These are phyloP conservation scores for Hirundichthys speculiger DNA, from an alignment of 2,113 vertebrate species.

Conservation along the genomic window DNA sequence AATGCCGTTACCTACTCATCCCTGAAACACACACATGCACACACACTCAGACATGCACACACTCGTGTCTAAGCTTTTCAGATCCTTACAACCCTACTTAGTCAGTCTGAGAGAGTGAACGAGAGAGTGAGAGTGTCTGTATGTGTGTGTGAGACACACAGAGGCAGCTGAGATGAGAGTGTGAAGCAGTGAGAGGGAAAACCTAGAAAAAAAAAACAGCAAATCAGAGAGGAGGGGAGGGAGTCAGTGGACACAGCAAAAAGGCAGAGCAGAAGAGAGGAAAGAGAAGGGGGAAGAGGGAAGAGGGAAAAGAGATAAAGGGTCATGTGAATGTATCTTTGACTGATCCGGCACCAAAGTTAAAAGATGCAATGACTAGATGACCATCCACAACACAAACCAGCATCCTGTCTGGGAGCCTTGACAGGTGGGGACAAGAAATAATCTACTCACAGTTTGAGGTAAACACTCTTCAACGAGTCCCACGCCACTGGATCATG, in stretches of 20 bases:
- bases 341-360: conserved; percentile 33
- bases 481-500: conserved; percentile 64
- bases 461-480: conserved; percentile 38
- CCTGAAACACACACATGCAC: conserved; percentile 12
- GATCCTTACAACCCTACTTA: conserved; percentile 57
- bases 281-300: no score
- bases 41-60: conserved; percentile 5
- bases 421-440: conserved; percentile 55
- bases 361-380: conserved; percentile 54
- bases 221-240: conserved; percentile 41
- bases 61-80: conserved; percentile 51
- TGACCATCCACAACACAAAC: conserved; percentile 52
- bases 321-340: conserved; percentile 20
- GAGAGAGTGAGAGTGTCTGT: conserved; percentile 12
- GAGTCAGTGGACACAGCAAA: conserved; percentile 40
- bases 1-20: conserved; percentile 60
- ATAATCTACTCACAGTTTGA: conserved; percentile 18
- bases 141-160: conserved; percentile 22
- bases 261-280: conserved; percentile 42
- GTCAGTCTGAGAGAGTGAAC: conserved; percentile 51
- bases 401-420: conserved; percentile 60
- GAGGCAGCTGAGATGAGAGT: conserved; percentile 58
- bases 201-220: conserved; percentile 50
- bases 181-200: conserved; percentile 66
- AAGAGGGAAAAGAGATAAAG: conserved; percentile 22